Conservation (phyloP, 64 coral and sea anemone genomes). For the Montipora cactus region DNA sequence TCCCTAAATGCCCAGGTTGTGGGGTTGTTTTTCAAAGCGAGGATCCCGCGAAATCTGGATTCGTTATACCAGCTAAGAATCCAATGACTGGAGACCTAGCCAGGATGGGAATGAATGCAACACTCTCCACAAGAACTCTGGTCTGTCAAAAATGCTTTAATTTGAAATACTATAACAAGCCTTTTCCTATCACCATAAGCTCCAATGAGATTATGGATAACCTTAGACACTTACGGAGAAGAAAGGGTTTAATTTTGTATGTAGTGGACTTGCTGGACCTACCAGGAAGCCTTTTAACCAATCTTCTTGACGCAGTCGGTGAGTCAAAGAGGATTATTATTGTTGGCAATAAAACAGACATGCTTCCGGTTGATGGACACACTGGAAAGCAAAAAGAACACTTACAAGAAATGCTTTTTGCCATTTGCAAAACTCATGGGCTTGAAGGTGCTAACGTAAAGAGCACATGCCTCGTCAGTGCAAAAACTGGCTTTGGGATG, state of each 20-base stretch:
- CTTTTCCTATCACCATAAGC: constrained; percentile 43
- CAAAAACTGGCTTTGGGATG: constrained; percentile 86
- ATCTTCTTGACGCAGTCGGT: constrained; percentile 80
- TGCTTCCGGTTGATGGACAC: constrained; percentile 78
- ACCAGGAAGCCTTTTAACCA: constrained; percentile 70
- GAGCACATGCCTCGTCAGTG: constrained; percentile 75
- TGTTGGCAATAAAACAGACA: constrained; percentile 89
- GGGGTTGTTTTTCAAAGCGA: constrained; percentile 88
- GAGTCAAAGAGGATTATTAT: constrained; percentile 89
- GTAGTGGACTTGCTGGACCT: constrained; percentile 89
- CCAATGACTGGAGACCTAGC: constrained; percentile 15
- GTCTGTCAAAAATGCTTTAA: constrained; percentile 91
- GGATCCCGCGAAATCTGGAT: constrained; percentile 68
- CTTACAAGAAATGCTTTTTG: constrained; percentile 59
- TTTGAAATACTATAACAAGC: constrained; percentile 84
- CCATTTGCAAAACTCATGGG: constrained; percentile 70
- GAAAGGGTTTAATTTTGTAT: constrained; percentile 90
- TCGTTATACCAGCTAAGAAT: constrained; percentile 70
- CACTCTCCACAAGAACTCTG: not conserved
- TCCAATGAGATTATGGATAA: constrained; percentile 69
- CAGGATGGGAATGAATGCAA: not conserved
- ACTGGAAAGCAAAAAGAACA: constrained; percentile 62
- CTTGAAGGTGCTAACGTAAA: constrained; percentile 82
- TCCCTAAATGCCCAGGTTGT: constrained; percentile 82
- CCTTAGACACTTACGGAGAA: constrained; percentile 60